phyloP scores from a whole-genome alignment of 2,113 vertebrate species.

The Sialia sialis region DNA sequence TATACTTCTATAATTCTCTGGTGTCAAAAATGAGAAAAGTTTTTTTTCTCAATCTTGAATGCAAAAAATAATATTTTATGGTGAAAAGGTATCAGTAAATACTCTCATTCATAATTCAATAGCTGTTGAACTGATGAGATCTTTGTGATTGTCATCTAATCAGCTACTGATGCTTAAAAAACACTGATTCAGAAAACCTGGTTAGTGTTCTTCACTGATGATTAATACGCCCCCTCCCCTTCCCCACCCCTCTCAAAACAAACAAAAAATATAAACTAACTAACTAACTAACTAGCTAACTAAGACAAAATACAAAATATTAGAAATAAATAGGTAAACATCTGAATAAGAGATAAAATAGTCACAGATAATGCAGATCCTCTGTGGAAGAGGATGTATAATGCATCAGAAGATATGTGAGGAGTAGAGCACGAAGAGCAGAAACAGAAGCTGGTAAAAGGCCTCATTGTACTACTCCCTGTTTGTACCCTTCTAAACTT shows the following conservation, averaged over 20 bases:
- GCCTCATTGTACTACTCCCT: fast-evolving
- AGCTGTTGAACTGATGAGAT: not conserved
- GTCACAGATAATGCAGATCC: not conserved
- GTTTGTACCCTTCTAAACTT: not conserved
- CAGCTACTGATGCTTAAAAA: not conserved
- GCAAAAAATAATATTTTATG: not conserved
- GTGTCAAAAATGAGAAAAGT: not conserved
- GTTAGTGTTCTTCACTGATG: not conserved
- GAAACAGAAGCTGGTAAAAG: not conserved
- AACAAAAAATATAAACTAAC: not conserved
- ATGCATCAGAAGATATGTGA: not conserved
- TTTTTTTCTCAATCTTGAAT: not conserved
- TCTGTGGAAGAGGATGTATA: not conserved
- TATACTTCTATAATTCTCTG: not conserved
- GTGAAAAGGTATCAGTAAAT: not conserved
- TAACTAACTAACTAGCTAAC: not conserved
- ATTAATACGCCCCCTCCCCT: not conserved
- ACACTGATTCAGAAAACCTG: not conserved
- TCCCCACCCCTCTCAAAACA: not conserved
- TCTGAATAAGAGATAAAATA: not conserved
- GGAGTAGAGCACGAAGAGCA: not conserved
- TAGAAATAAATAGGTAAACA: not conserved
- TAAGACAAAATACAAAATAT: not conserved
- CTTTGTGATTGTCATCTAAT: not conserved
- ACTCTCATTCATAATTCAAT: not conserved